These are phyloP conservation scores for Drosophila borealis DNA, from an alignment of 2,888 invertebrate species.

Conservation along the genomic window DNA sequence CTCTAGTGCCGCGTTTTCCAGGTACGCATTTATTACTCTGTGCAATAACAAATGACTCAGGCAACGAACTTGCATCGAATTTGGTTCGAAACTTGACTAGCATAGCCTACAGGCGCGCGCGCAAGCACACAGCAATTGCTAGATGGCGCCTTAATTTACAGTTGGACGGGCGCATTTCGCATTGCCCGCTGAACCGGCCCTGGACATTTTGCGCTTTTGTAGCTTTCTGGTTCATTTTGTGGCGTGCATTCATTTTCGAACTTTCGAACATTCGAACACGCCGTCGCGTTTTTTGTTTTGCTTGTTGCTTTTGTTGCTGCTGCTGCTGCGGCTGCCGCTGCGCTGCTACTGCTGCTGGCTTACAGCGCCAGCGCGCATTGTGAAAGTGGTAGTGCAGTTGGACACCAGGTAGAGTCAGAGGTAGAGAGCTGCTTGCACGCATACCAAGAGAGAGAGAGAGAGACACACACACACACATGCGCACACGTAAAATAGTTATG, in stretches of 20 bases:
- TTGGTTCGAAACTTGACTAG: conserved; percentile 44
- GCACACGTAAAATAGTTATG: conserved; percentile 67
- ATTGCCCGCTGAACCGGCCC: conserved; percentile 43
- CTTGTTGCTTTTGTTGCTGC: conserved; percentile 39
- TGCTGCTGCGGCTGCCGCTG: conserved; percentile 20
- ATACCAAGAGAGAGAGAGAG: conserved; percentile 37
- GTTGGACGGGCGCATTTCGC: background rate
- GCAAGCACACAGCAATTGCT: background rate
- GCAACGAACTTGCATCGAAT: conserved; percentile 59
- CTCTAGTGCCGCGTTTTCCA: conserved; percentile 46
- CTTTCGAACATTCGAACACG: conserved; percentile 67
- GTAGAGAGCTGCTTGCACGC: conserved; percentile 45
- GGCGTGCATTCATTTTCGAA: conserved; percentile 75
- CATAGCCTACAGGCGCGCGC: background rate
- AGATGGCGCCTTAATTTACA: background rate
- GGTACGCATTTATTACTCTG: conserved; percentile 55
- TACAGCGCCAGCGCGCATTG: conserved; percentile 52
- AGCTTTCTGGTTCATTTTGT: conserved; percentile 68
- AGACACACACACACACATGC: conserved; percentile 24
- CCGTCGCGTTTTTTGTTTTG: conserved; percentile 46
- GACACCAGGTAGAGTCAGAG: conserved; percentile 67
- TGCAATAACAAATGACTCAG: conserved; percentile 67
- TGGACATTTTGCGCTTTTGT: conserved; percentile 50
- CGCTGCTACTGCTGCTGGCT: conserved; percentile 23
- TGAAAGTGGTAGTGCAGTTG: conserved; percentile 78